phyloP scores from a whole-genome alignment of 2,888 invertebrate genomes.

The Noctuana brunneofusca region DNA sequence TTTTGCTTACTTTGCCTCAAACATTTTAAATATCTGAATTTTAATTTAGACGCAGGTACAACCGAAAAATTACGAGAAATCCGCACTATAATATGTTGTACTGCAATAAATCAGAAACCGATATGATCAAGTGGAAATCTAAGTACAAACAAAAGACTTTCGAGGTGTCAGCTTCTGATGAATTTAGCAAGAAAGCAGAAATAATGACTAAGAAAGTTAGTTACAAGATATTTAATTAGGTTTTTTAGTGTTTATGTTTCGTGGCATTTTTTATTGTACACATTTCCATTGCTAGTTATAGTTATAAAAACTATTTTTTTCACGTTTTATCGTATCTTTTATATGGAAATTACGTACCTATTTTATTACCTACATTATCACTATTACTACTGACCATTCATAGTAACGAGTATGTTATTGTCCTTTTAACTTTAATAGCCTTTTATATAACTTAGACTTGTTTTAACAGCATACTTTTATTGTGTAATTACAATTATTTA shows the following conservation, averaged over 20 bases:
- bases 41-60: conserved; percentile 23
- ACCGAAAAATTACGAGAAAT: conserved; percentile 45
- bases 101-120: conserved; percentile 72
- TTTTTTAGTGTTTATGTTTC: not conserved
- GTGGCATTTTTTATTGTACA: not conserved
- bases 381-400: too few species aligned
- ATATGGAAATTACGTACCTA: too few species aligned
- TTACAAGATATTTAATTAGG: not conserved
- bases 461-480: not conserved
- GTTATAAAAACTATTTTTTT: too few species aligned
- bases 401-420: too few species aligned
- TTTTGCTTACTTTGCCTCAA: too few species aligned
- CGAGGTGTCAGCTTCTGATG: conserved; percentile 74
- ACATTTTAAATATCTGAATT: not conserved
- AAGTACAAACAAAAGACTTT: conserved; percentile 70
- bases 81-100: conserved; percentile 72
- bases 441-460: too few species aligned
- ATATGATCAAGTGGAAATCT: conserved; percentile 79
- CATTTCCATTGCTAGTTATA: not conserved
- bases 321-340: too few species aligned
- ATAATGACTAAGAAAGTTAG: conserved; percentile 68
- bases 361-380: too few species aligned
- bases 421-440: too few species aligned
- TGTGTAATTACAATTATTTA: conserved; percentile 33
- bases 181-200: conserved; percentile 75